Conservation (phyloP, 2,888 invertebrate genomes). For the Pimpla rufipes region DNA sequence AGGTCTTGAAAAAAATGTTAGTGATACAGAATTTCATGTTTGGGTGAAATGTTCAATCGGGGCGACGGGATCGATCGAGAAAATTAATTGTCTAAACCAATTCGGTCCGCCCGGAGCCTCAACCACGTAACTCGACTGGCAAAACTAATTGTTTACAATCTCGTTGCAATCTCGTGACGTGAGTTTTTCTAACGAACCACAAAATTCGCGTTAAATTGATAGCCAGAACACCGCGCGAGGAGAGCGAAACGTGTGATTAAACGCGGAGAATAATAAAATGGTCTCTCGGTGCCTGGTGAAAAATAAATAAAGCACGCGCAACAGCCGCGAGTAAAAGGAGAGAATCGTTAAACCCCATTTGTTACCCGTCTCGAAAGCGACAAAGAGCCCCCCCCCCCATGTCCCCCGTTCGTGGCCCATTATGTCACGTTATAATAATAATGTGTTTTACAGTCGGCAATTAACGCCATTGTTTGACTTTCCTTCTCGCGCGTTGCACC, state of each 20-base stretch:
- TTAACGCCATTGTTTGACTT: conserved; percentile 68
- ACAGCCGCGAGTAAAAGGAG: conserved; percentile 17
- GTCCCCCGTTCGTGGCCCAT: neutral
- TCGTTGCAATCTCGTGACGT: neutral
- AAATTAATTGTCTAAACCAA: too few relatives aligned
- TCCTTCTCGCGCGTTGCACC: conserved; percentile 53
- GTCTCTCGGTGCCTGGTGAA: neutral
- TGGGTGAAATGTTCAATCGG: too few relatives aligned
- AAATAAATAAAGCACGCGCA: conserved; percentile 37
- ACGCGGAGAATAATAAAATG: conserved; percentile 13
- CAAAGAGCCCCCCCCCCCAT: conserved; percentile 23
- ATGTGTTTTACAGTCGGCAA: conserved; percentile 63
- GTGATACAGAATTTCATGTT: too few relatives aligned
- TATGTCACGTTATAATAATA: conserved; percentile 63
- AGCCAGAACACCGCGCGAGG: neutral
- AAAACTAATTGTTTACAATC: neutral
- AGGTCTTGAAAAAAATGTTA: too few relatives aligned
- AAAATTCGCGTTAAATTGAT: neutral
- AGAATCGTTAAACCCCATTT: conserved; percentile 63
- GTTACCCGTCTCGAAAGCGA: conserved; percentile 53
- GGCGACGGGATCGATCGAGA: too few relatives aligned
- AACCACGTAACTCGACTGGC: too few relatives aligned
- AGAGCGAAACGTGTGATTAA: conserved; percentile 18
- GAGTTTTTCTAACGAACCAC: neutral
- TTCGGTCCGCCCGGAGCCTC: too few relatives aligned